Conservation (phyloP, 2,113 vertebrate species). For the Alces alces region DNA sequence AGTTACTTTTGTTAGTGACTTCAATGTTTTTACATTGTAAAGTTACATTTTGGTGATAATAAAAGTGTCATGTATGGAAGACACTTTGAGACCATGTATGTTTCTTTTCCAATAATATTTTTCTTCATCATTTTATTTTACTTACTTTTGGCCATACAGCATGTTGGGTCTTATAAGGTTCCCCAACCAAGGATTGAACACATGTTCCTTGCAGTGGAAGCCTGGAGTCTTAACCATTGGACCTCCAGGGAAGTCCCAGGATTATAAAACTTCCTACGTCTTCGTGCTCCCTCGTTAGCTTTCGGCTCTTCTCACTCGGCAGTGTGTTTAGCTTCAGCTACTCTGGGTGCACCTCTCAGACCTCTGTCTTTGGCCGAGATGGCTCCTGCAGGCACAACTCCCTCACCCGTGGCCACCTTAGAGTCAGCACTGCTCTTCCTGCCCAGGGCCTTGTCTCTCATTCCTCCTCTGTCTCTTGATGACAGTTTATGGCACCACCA, state of each 20-base stretch:
- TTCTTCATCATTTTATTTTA: not conserved
- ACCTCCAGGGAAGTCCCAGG: not conserved
- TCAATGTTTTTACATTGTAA: not conserved
- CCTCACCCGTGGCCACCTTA: not conserved
- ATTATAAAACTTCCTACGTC: not conserved
- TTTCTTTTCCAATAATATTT: not conserved
- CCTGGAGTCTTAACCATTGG: not conserved
- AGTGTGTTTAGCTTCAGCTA: rapidly evolving
- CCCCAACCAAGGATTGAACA: not conserved
- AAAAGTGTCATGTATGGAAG: not conserved
- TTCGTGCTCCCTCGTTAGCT: not conserved
- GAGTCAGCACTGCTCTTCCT: not conserved
- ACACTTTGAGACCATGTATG: not conserved
- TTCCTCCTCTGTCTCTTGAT: not conserved
- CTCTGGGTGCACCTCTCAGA: not conserved
- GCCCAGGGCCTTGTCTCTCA: not conserved
- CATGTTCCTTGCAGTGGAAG: not conserved
- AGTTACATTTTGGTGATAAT: not conserved
- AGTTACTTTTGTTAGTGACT: not conserved
- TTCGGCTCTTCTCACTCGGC: not conserved
- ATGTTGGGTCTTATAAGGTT: not conserved
- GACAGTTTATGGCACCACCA: rapidly evolving
- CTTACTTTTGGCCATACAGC: not conserved
- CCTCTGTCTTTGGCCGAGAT: not conserved
- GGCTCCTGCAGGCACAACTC: not conserved